Evolutionary conservation across 2,888 invertebrate genomes (phyloP).

Genomic region (Sinodicranocentrus sp.): DNA sequence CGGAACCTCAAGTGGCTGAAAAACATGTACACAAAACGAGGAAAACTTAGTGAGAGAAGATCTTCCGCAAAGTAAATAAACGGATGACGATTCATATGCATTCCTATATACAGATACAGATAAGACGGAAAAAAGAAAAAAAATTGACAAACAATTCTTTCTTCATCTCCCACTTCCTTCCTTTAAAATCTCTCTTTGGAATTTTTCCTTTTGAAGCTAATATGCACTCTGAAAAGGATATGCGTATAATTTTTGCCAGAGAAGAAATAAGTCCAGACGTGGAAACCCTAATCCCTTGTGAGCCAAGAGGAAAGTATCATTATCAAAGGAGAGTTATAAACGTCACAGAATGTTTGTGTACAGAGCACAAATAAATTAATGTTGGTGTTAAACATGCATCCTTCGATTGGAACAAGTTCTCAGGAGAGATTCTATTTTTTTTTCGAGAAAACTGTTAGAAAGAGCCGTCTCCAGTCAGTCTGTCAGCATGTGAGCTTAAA

Average conservation of each 20-base stretch:
- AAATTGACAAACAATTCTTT: slow-evolving; percentile 7
- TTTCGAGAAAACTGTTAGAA: no score
- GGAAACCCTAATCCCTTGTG: neutral
- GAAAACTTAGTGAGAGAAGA: no score
- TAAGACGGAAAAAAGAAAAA: neutral
- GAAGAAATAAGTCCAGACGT: neutral
- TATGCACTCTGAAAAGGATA: no score
- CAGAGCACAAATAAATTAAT: slow-evolving; percentile 70
- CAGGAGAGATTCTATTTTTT: no score
- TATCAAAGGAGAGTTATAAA: slow-evolving; percentile 38
- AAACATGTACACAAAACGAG: no score
- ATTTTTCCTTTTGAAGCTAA: neutral
- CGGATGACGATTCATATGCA: neutral
- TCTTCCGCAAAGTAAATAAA: slow-evolving; percentile 8
- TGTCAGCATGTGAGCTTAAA: slow-evolving; percentile 36
- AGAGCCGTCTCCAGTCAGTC: slow-evolving; percentile 41
- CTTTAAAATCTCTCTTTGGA: neutral
- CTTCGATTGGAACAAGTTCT: slow-evolving; percentile 24
- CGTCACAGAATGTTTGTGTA: slow-evolving; percentile 59
- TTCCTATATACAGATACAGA: no score
- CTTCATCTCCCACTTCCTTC: neutral
- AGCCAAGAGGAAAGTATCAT: neutral
- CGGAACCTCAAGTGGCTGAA: no score
- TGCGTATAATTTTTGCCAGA: neutral
- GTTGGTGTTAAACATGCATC: slow-evolving; percentile 62